Conservation (phyloP, 2,113 vertebrate species). For the Caloenas nicobarica region DNA sequence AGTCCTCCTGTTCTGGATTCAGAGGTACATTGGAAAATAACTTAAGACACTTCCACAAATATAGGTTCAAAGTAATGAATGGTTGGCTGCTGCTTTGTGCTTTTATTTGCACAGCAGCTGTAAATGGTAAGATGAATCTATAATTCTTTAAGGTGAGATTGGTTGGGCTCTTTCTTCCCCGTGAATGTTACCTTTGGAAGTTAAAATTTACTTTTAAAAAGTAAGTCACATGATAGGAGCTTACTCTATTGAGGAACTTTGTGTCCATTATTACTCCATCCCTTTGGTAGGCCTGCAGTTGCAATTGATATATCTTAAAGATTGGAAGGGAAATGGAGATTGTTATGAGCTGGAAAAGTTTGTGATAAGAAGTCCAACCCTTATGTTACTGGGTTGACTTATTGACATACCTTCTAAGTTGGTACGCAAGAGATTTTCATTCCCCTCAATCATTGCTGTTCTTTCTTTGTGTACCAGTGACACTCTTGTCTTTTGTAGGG, state of each 20-base stretch:
- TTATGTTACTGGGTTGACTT: neutral
- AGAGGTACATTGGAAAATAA: constrained; percentile 65
- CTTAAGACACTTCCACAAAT: neutral
- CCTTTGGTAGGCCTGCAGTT: neutral
- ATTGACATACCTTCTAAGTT: neutral
- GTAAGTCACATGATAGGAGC: accelerated
- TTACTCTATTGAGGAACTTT: neutral
- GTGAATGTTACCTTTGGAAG: neutral
- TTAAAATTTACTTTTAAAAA: neutral
- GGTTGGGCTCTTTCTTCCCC: neutral
- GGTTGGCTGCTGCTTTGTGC: neutral
- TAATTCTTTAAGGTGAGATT: neutral
- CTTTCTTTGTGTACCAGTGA: neutral
- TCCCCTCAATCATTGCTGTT: accelerated
- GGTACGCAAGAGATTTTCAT: neutral
- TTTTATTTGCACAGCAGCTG: neutral
- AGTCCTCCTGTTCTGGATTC: constrained; percentile 74
- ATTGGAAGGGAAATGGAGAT: neutral
- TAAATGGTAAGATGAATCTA: neutral
- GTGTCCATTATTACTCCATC: neutral
- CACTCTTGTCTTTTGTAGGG: neutral
- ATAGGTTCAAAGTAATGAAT: neutral
- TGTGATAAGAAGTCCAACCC: neutral
- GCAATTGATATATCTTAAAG: neutral
- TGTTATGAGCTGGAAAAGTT: neutral